A percentile compares a stretch with the other conserved stretches of the same genome.
Evolutionary conservation across 2,113 vertebrate species (phyloP).

Genomic region (Neogale vison): DNA sequence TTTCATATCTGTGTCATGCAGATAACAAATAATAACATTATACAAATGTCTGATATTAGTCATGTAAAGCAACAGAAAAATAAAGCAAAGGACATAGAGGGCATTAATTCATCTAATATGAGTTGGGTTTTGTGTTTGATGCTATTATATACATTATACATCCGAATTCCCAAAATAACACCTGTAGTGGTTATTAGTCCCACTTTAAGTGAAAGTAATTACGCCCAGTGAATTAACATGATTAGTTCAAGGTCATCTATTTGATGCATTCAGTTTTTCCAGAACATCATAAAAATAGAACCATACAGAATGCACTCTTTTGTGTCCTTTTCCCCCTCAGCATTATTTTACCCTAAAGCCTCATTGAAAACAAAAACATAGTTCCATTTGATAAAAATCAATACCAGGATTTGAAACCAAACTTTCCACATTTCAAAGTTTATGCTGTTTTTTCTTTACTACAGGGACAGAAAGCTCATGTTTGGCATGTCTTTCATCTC

Average conservation of each 20-base stretch:
- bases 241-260: not conserved
- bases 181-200: not conserved
- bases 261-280: not conserved
- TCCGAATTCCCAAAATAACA: not conserved
- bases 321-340: not conserved
- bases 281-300: not conserved
- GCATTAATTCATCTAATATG: not conserved
- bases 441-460: not conserved
- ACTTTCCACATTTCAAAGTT: not conserved
- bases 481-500: not conserved
- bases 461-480: not conserved
- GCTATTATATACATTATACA: not conserved
- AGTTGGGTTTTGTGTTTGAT: not conserved
- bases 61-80: not conserved
- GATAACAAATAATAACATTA: not conserved
- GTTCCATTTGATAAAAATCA: not conserved
- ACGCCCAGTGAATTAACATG: not conserved
- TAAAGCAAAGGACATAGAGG: not conserved
- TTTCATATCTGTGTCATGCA: not conserved
- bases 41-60: not conserved
- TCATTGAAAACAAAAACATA: not conserved
- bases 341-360: not conserved
- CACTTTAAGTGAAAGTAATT: not conserved
- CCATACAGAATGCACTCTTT: not conserved
- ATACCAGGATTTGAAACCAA: not conserved